Evolutionary conservation across 2,797 vertebrate species (phyloP).

Genomic region (Danio albolineatus): DNA sequence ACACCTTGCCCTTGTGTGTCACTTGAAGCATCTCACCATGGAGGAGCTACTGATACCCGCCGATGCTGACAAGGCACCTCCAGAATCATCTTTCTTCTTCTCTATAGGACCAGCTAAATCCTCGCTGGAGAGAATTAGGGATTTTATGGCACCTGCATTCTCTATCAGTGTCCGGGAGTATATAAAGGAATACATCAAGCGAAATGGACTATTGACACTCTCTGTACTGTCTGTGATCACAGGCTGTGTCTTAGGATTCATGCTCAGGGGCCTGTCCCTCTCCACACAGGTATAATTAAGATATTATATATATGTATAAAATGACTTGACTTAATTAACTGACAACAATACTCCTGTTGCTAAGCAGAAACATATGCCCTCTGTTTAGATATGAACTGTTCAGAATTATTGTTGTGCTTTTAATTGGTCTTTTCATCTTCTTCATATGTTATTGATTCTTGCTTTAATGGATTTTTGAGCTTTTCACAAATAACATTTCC

Average conservation of each 20-base stretch:
- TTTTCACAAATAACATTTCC: background rate
- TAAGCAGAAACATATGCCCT: no score
- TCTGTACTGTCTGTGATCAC: conserved; percentile 82
- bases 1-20: conserved; percentile 49
- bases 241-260: conserved; percentile 84
- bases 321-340: no score
- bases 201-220: conserved; percentile 84
- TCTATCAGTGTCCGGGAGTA: conserved; percentile 13
- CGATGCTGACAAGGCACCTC: conserved; percentile 68
- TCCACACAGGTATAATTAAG: conserved; percentile 80
- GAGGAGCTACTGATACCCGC: conserved; percentile 76
- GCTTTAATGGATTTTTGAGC: background rate
- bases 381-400: background rate
- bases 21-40: conserved; percentile 69
- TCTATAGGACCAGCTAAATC: conserved; percentile 50
- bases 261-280: conserved; percentile 81
- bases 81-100: conserved; percentile 51
- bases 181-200: conserved; percentile 68
- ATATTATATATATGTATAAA: no score
- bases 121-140: conserved; percentile 68
- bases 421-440: background rate
- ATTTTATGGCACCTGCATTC: conserved; percentile 43
- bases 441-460: background rate
- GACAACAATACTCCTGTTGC: no score
- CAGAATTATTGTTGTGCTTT: background rate